These are phyloP conservation scores for Drosophila arizonae DNA, from an alignment of 1,140 invertebrate species.

Conservation along the genomic window DNA sequence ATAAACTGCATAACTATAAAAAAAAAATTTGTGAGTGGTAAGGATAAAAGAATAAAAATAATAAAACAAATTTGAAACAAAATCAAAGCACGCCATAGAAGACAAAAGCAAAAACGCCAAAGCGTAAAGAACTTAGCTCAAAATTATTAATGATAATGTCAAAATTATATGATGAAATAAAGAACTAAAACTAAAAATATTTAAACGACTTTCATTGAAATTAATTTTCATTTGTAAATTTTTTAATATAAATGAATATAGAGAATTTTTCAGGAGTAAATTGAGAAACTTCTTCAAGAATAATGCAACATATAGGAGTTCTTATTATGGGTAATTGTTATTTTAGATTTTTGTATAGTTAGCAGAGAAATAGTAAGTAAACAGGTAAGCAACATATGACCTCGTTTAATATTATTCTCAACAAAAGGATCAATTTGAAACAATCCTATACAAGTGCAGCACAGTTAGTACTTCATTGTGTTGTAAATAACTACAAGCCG, in stretches of 20 bases:
- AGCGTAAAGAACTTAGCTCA: constrained; percentile 72
- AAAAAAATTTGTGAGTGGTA: constrained; percentile 63
- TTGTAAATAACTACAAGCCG: too few relatives aligned
- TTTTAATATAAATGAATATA: not conserved
- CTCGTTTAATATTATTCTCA: too few relatives aligned
- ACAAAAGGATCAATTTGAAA: too few relatives aligned
- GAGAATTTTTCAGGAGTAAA: too few relatives aligned
- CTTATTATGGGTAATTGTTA: too few relatives aligned
- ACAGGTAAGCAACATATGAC: too few relatives aligned
- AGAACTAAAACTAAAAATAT: constrained; percentile 54
- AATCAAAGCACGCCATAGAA: constrained; percentile 72
- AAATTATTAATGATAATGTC: constrained; percentile 69
- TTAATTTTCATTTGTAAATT: not conserved
- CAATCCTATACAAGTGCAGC: too few relatives aligned
- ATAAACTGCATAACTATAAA: constrained; percentile 60
- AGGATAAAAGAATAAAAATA: constrained; percentile 55
- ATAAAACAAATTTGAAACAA: constrained; percentile 15
- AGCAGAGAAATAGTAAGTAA: too few relatives aligned
- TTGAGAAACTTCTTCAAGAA: too few relatives aligned
- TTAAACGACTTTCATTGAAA: not conserved
- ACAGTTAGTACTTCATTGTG: too few relatives aligned
- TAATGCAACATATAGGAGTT: too few relatives aligned
- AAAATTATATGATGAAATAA: constrained; percentile 78
- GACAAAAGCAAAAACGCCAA: constrained; percentile 49
- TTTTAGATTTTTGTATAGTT: too few relatives aligned